phyloP scores from a whole-genome alignment of 37 sponge, comb jelly and placozoan species.

The Aplysina aerophoba region DNA sequence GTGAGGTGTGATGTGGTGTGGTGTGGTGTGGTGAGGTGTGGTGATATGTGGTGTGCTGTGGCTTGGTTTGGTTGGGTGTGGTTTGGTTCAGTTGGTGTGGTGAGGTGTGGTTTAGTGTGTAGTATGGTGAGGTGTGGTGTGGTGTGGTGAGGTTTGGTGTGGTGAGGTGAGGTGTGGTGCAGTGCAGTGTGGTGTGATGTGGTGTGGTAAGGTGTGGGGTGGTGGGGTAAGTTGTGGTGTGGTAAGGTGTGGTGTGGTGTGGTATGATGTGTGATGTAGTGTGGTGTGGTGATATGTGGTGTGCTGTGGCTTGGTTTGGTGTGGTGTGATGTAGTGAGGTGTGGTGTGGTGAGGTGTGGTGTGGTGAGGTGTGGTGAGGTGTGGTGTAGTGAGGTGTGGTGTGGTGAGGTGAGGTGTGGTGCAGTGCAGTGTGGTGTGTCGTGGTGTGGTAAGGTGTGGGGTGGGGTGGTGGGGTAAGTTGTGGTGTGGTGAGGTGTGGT shows the following conservation, averaged over 20 bases:
- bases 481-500: constrained; percentile 13
- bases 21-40: too few relatives aligned
- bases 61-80: not conserved
- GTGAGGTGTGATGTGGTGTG: too few relatives aligned
- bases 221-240: not conserved
- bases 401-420: too few relatives aligned
- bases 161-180: too few relatives aligned
- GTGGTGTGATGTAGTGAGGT: not conserved
- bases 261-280: too few relatives aligned
- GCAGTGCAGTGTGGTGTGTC: too few relatives aligned
- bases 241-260: not conserved
- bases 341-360: constrained; percentile 16
- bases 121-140: too few relatives aligned
- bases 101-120: not conserved
- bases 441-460: too few relatives aligned
- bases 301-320: too few relatives aligned
- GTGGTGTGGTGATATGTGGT: too few relatives aligned
- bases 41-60: not conserved
- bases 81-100: not conserved
- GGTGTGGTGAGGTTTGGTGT: too few relatives aligned
- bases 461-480: not conserved
- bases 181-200: not conserved
- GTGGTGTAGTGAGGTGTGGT: not conserved
- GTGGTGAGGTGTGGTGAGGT: constrained; percentile 6
- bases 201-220: not conserved